Base-by-base conservation (phyloP, 2,888 invertebrate species). In the Nephrotoma appendiculata region DNA sequence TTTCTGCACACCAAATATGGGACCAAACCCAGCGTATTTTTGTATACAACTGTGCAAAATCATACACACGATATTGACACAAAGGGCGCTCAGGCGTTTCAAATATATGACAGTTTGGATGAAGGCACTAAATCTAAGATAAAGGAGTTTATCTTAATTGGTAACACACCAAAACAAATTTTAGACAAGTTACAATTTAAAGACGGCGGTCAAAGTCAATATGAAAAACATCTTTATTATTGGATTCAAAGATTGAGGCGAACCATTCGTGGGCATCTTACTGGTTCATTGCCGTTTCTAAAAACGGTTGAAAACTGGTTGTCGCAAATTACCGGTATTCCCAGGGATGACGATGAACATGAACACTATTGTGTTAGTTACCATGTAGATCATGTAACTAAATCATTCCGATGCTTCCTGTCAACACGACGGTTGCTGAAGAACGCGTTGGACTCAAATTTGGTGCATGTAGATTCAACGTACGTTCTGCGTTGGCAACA, bases 401-500 rank as follows among this genome's bases (percentile, higher is more conserved):
- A 48, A 48, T n/a, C n/a, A 4, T 48, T 48, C n/a, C 48, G 48
- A 48, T 48, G 12, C n/a, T 48, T 48, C 12, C n/a, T 48, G 5
- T 48, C 48, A 12, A 48, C 48, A 0, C 11, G 12, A n/a, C 48
- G 48, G 11, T 48, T 48, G 48, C 48, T 48, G 48, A 48, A 48
- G 11, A 48, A 48, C n/a, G 48, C 48, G 5, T 5, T 48, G 12
- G 48, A 48, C 9, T 48, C 48, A 48, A 12, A 48, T 48, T 12
- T 48, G 4, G n/a, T 48, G 5, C 48, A 48, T n/a, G 92, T 48
- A 2, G 48, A 48, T 48, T 48, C 6, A 86, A 31, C 45, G 41
- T 15, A 86, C 44, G 41, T 15, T 3, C 31, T 86, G 11, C 44
- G 45, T n/a, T 84, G 84, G 86, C 83, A 86, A 31, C 45, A 48